Percentiles rank a stretch among this genome's conserved stretches.
Conservation (phyloP, 2,888 invertebrate genomes). For the Lepetodrilus schrolli region DNA sequence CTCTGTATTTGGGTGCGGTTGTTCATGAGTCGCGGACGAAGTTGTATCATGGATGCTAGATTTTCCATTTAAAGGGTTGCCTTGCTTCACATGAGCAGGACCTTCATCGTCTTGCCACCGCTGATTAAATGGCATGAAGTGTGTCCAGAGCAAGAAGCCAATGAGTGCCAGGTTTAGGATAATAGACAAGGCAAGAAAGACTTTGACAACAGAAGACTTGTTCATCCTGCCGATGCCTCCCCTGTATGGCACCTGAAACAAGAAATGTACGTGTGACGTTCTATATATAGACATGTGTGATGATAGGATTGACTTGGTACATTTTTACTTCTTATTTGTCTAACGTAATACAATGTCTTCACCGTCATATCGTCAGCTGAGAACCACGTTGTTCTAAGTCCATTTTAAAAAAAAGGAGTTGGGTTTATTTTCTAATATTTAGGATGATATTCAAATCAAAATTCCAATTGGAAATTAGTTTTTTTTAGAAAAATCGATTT, state of each 20-base stretch:
- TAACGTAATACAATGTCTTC: too few relatives aligned
- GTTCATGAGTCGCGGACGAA: background rate
- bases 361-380: too few relatives aligned
- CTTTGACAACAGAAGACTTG: constrained; percentile 20
- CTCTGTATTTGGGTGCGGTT: background rate
- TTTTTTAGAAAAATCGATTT: too few relatives aligned
- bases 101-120: background rate
- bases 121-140: background rate
- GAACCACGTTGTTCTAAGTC: too few relatives aligned
- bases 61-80: background rate
- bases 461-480: too few relatives aligned
- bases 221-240: constrained; percentile 15
- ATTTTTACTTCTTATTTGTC: too few relatives aligned
- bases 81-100: background rate
- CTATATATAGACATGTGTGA: too few relatives aligned
- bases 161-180: constrained; percentile 12
- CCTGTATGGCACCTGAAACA: background rate
- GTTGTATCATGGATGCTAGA: background rate
- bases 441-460: too few relatives aligned
- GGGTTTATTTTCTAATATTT: too few relatives aligned
- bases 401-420: too few relatives aligned
- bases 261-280: too few relatives aligned
- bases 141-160: constrained; percentile 24
- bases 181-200: constrained; percentile 16
- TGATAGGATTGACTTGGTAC: too few relatives aligned